These are phyloP conservation scores for Agrochola macilenta DNA, from an alignment of 2,888 invertebrate species.

Conservation along the genomic window DNA sequence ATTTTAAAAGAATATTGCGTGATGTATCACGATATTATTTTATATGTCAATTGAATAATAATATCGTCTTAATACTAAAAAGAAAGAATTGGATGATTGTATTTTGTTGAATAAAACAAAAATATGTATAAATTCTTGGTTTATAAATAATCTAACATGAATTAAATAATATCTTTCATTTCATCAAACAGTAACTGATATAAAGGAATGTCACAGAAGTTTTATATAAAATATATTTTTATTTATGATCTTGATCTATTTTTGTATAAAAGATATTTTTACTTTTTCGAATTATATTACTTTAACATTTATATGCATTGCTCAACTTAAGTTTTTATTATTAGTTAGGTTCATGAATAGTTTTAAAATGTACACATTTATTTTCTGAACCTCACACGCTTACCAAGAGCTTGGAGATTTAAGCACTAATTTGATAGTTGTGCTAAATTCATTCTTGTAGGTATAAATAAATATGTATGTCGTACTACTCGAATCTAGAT, in stretches of 20 bases:
- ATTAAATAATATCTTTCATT: neutral
- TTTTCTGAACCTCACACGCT: constrained; percentile 68
- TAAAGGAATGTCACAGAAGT: constrained; percentile 45
- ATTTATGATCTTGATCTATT: constrained; percentile 45
- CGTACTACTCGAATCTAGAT: constrained; percentile 88
- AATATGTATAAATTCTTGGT: neutral
- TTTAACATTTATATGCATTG: constrained; percentile 55
- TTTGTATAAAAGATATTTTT: constrained; percentile 54
- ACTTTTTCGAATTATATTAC: constrained; percentile 49
- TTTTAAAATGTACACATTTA: constrained; percentile 47
- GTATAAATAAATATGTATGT: constrained; percentile 87
- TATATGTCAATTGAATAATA: constrained; percentile 8
- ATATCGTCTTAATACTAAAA: neutral
- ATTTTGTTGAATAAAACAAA: neutral
- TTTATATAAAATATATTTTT: constrained; percentile 41
- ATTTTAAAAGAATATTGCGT: neutral
- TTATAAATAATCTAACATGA: neutral
- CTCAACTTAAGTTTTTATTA: constrained; percentile 64
- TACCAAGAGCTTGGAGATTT: constrained; percentile 68
- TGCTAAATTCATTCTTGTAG: constrained; percentile 88
- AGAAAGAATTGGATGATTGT: neutral
- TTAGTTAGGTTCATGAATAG: constrained; percentile 48
- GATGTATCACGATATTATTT: constrained; percentile 12
- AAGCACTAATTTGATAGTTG: constrained; percentile 55
- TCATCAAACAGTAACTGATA: neutral